These are phyloP conservation scores for Dasypogon diadema DNA, from an alignment of 2,888 invertebrate species.

Conservation along the genomic window DNA sequence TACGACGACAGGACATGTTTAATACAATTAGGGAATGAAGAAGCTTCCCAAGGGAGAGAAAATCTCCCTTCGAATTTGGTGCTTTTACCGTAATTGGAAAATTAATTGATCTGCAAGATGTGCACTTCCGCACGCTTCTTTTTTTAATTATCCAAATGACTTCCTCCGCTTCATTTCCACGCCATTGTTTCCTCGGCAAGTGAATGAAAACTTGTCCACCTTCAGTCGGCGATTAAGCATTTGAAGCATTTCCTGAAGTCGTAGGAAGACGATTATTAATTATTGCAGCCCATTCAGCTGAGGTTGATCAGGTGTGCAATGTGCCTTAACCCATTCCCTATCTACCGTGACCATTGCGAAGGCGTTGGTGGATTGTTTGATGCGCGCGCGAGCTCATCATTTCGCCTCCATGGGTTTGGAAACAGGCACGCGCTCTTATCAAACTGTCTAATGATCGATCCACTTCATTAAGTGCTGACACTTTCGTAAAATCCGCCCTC, in stretches of 20 bases:
- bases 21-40: conserved; percentile 16
- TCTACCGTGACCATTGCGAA: not conserved
- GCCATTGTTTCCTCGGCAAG: not conserved
- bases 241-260: not conserved
- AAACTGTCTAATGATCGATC: conserved; percentile 15
- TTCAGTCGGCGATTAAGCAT: conserved; percentile 3
- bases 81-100: conserved; percentile 46
- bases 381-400: conserved; percentile 4
- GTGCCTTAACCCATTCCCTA: not conserved
- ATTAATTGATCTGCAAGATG: conserved; percentile 34
- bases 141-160: conserved; percentile 26
- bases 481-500: conserved; percentile 47
- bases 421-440: conserved; percentile 6
- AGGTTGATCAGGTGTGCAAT: conserved; percentile 24
- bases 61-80: not conserved
- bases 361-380: conserved; percentile 23
- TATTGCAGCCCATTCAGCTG: not conserved
- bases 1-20: not conserved
- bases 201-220: not conserved
- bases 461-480: conserved; percentile 39
- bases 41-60: not conserved
- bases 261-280: conserved; percentile 29
- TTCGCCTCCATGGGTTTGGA: not conserved
- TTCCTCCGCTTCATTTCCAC: conserved; percentile 11
- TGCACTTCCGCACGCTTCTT: conserved; percentile 30